These are phyloP conservation scores for Gallinago media DNA, from an alignment of 2,113 vertebrate genomes.

Conservation along the genomic window DNA sequence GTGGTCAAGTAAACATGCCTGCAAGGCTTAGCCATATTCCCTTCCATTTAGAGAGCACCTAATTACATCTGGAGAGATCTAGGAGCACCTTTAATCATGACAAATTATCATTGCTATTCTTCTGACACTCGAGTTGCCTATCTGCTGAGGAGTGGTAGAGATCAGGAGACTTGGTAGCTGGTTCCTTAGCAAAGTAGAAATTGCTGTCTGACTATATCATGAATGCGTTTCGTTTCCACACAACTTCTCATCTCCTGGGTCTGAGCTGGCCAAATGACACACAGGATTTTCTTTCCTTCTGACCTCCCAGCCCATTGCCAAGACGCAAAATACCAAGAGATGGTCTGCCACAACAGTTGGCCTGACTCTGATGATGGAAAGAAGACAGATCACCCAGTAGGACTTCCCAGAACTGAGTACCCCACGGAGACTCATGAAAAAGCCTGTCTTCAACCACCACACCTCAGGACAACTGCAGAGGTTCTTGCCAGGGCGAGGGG, in stretches of 20 bases:
- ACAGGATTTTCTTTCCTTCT: not conserved
- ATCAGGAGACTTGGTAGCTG: not conserved
- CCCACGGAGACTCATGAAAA: not conserved
- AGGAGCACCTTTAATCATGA: not conserved
- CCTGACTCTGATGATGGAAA: not conserved
- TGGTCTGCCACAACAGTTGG: not conserved
- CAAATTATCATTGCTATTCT: not conserved
- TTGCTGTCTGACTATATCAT: not conserved
- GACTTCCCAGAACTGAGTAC: not conserved
- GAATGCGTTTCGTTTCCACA: not conserved
- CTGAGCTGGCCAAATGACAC: not conserved
- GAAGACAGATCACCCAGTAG: not conserved
- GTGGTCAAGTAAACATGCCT: slow-evolving; percentile 25
- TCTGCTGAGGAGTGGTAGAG: not conserved
- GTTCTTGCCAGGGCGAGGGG: not conserved
- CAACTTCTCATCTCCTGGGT: not conserved
- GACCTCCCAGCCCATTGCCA: not conserved
- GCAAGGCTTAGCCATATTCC: not conserved
- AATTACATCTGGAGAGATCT: slow-evolving; percentile 29
- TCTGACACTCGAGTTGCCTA: not conserved
- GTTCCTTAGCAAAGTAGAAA: not conserved
- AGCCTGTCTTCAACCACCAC: not conserved
- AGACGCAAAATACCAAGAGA: not conserved
- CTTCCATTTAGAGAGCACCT: not conserved
- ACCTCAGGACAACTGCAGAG: not conserved